phyloP scores from a whole-genome alignment of 2,888 invertebrate genomes.

The Conomelus anceps region DNA sequence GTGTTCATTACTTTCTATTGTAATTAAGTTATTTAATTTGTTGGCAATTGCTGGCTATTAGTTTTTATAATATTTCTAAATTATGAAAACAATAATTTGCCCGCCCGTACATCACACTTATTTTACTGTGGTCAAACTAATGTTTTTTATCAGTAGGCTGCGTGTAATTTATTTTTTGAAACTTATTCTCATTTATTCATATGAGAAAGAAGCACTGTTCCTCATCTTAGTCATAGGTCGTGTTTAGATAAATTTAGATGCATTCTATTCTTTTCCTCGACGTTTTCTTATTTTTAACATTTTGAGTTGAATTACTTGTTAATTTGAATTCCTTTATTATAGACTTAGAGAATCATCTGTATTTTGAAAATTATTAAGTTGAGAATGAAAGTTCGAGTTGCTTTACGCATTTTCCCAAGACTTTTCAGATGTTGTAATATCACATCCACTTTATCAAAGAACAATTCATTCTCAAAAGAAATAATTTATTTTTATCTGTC shows the following conservation, averaged over 20 bases:
- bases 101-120: neutral
- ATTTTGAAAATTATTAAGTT: neutral
- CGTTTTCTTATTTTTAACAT: neutral
- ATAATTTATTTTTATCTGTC: neutral
- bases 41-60: neutral
- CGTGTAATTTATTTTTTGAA: neutral
- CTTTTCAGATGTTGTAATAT: neutral
- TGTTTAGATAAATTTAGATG: neutral
- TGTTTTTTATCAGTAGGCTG: neutral
- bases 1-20: neutral
- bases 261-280: neutral
- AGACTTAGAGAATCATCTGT: neutral
- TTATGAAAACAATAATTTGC: neutral
- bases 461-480: neutral
- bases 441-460: neutral
- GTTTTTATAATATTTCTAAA: neutral
- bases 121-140: neutral
- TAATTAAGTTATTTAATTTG: neutral
- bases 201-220: neutral
- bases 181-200: neutral
- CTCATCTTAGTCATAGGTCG: neutral
- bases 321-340: neutral
- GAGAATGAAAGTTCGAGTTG: no score
- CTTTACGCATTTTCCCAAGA: no score
- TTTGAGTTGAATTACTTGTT: neutral